Base-by-base conservation (phyloP, 1,140 invertebrate genomes). In the Dufourea novaeangliae region DNA sequence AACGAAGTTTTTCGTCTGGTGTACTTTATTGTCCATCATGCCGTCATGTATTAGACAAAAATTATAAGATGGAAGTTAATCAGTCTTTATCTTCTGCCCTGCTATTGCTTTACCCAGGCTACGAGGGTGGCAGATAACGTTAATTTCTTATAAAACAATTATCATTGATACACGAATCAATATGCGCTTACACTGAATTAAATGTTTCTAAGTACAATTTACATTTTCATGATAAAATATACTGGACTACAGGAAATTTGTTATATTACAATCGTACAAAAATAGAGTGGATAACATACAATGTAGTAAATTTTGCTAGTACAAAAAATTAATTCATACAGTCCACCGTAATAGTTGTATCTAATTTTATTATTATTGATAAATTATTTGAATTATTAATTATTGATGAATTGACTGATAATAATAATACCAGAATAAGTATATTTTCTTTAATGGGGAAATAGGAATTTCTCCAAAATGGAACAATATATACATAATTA, bases 21-120 rank as follows among this genome's bases (percentile, higher is more conserved):
- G 93, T 95, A 0, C 94, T 93, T 59, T 93, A 87, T 6, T 97
- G 96, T 89, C 96, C 96, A 0, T 93, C 93, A 54, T 97, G 97
- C 88, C 93, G 96, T 27, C 86, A 92, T 34, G 93, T 94, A 37
- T 88, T 97, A 1, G 92, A 93, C 0, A 94, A 94, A 85, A 91
- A 92, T 46, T 93, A 93, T 73, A 91, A 93, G 66, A 89, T 94
- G 74, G 77, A 89, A 14, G 79, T 93, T 0, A 97, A 97, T 86
- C 89, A 93, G 64, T 88, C 85, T 17, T 92, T 97, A 12, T 90
- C 90, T 66, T 86, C 89, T 1, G 93, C 93, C 3, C 91, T 96
- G 0, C 87, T 92, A 44, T 85, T 88, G 2, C 90, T 96, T 34
- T 94, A 95, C 84, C 94, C 95, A 2, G 96, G 95, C 14, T 96